Conservation (phyloP, 2,797 vertebrate species). For the Acanthornis magna region DNA sequence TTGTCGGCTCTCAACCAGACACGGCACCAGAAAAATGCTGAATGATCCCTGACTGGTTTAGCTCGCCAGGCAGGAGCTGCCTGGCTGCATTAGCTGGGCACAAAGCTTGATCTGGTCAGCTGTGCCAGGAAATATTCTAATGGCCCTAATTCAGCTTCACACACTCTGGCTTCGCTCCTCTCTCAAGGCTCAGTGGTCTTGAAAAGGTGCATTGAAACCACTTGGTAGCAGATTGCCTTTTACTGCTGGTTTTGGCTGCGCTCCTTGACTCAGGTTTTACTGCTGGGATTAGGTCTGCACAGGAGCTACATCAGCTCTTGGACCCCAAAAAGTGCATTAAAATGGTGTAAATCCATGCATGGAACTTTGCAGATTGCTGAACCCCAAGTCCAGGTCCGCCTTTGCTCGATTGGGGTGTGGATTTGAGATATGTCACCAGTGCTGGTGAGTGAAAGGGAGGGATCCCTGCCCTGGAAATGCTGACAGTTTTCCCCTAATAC, state of each 20-base stretch:
- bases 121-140: not conserved
- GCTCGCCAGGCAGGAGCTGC: not conserved
- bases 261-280: not conserved
- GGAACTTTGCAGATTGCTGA: not conserved
- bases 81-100: not conserved
- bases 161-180: not conserved
- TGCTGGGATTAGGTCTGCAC: not conserved
- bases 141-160: not conserved
- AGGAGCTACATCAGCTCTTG: not conserved
- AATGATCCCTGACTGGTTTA: not conserved
- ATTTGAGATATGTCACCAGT: rapidly evolving
- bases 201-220: not conserved
- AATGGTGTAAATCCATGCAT: not conserved
- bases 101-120: not conserved
- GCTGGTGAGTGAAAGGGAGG: not conserved
- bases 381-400: not conserved
- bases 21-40: not conserved
- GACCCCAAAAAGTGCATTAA: not conserved
- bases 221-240: not conserved
- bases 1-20: not conserved
- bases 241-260: not conserved
- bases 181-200: not conserved
- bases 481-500: not conserved
- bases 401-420: not conserved
- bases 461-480: not conserved